Conservation (phyloP, 2,113 vertebrate genomes). For the Carettochelys insculpta region DNA sequence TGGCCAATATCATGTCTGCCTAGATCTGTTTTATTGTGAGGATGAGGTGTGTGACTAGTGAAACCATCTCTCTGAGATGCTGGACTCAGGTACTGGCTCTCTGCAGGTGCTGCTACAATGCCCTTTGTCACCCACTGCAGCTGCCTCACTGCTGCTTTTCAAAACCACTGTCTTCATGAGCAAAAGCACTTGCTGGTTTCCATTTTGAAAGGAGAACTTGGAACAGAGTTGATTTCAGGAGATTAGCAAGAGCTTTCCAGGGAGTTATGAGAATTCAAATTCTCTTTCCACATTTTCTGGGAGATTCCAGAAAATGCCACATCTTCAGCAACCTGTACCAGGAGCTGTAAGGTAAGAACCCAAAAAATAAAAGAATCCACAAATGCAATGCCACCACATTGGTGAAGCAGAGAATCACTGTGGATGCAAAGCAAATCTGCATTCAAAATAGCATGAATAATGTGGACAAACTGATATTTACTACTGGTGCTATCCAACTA, state of each 20-base stretch:
- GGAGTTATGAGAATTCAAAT: constrained; percentile 17
- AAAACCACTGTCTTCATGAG: neutral
- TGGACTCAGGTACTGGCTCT: neutral
- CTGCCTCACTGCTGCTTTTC: neutral
- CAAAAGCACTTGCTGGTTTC: neutral
- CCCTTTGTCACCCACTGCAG: neutral
- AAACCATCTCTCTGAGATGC: neutral
- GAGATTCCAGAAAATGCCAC: neutral
- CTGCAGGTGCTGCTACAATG: neutral
- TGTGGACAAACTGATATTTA: neutral
- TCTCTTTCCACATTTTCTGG: constrained; percentile 41
- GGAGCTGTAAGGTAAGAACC: accelerated
- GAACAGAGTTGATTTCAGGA: neutral
- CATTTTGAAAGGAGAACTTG: constrained; percentile 40
- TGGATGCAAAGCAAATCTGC: accelerated
- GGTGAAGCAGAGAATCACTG: accelerated
- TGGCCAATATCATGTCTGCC: neutral
- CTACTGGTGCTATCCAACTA: neutral
- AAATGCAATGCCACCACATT: neutral
- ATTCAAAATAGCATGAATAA: neutral
- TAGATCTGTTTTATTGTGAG: neutral
- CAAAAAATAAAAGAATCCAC: too few relatives aligned
- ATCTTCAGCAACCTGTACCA: neutral
- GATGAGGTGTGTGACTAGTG: neutral
- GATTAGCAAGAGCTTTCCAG: constrained; percentile 27